Evolutionary conservation across 2,888 invertebrate genomes (phyloP), one percentile per base, ranked within the genome.

Genomic region (Drosophila longiperda): DNA sequence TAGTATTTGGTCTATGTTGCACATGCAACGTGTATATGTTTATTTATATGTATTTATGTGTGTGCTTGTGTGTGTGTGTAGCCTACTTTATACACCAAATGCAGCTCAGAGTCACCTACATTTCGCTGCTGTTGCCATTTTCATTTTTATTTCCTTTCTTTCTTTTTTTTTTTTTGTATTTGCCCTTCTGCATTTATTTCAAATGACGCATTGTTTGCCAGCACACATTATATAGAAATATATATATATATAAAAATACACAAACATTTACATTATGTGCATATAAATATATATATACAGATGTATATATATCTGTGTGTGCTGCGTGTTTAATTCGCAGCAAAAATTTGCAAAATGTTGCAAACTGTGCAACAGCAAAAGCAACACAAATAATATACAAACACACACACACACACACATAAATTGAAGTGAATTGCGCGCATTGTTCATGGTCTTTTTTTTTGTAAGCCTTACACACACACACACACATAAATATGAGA

Each of bases 151-250:
- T 29, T 26, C 26, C 23, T 49, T 26, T 15, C 15, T 15, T 45
- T n/a, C n/a, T 3, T 4, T 3, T 15, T 17, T 3, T 4, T 3
- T 17, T n/a, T 45, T 53, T 23, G 11, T 20, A 34, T 53, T 57
- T 76, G 61, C 79, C 75, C 78, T 66, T 78, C 72, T 75, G 74
- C 64, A 50, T 84, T 80, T 73, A 64, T 78, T 88, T 75, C 78
- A 80, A 89, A 88, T 86, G 90, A 88, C 87, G 90, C 85, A 85
- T 85, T 85, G 86, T 89, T 82, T 69, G 48, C 78, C 48, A 45
- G n/a, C 12, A n/a, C 12, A n/a, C 29, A 11, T 40, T 45, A 61
- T 26, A 33, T 42, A 59, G 8, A 38, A 23, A 52, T 45, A 62
- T 55, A 42, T 42, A 33, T 15, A 38, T 8, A 38, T 17, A 8